These are phyloP conservation scores for Macrophya annulata DNA, from an alignment of 2,888 invertebrate genomes.

Conservation along the genomic window DNA sequence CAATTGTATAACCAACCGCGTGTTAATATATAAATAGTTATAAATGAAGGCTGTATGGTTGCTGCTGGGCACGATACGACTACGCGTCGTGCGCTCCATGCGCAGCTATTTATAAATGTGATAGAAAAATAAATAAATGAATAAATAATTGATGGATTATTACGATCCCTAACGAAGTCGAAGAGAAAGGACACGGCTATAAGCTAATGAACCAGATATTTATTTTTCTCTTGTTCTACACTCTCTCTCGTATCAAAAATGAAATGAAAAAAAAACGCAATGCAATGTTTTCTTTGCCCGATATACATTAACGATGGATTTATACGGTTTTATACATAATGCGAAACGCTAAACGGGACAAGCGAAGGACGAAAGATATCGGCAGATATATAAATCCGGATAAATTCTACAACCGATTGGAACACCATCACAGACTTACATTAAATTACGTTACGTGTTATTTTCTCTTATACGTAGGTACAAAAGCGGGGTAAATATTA, in stretches of 20 bases:
- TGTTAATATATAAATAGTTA: conserved; percentile 9
- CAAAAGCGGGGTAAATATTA: background rate
- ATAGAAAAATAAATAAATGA: conserved; percentile 21
- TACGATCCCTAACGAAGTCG: conserved; percentile 50
- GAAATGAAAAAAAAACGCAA: background rate
- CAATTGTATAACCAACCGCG: conserved; percentile 24
- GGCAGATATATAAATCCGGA: background rate
- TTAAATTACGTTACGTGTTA: background rate
- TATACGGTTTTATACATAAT: conserved; percentile 24
- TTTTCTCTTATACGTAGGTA: background rate
- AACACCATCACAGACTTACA: background rate
- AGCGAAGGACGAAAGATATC: conserved; percentile 23
- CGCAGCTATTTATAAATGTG: conserved; percentile 28
- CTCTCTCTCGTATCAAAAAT: background rate
- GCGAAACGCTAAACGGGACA: background rate
- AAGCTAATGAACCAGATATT: conserved; percentile 50
- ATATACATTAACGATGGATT: conserved; percentile 26
- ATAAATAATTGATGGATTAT: background rate
- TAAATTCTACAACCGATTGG: background rate
- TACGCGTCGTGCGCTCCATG: background rate
- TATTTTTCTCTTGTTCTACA: background rate
- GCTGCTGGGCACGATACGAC: background rate
- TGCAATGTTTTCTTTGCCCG: background rate
- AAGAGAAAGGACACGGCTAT: conserved; percentile 24
- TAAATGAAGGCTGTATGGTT: conserved; percentile 2